Evolutionary conservation across 2,113 vertebrate genomes (phyloP), one percentile per base, ranked within the genome.

Genomic region (Paramisgurnus dabryanus): DNA sequence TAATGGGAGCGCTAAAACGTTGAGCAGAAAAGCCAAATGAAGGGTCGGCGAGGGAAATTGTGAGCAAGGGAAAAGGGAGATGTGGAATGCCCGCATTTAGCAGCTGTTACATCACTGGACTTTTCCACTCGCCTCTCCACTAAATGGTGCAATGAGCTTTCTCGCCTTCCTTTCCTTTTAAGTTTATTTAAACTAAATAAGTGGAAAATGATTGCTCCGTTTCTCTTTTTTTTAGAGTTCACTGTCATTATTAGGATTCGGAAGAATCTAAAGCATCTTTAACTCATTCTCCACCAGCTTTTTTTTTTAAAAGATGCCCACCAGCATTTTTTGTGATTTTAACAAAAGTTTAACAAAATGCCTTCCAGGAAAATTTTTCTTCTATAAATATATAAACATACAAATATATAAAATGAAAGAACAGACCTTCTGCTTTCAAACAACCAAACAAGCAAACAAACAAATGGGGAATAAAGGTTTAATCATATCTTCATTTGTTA

Each of bases 21-120:
- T 61, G 67, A 84, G 85, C 81, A 82, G 85, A 41, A 71, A 76
- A 57, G 78, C 80, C 72, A 80, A 89, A 85, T 40, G 81, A 83
- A 64, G 65, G 74, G 80, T 87, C 41, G 81, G 84, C 40, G 79
- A 84, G 70, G 80, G 87, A 63, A 83, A 85, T 39, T 74, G 80
- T 47, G 76, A 87, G 85, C 77, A 78, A 82, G 85, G 86, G 84
- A 88, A 87, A 65, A 86, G 85, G 41, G n/a, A 69, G 90, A 87
- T 78, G 90, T 87, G 89, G 88, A 89, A 84, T 63, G 18, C 72
- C 85, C 64, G 53, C 80, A 82, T 84, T 86, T 83, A 80, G 74
- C 80, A 83, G 83, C 27, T 83, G 86, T 92, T 90, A 92, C 86
- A 87, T 92, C 91, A 92, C 86, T 81, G 83, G 64, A 88, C 82